Evolutionary conservation across 2,797 vertebrate genomes (phyloP).

Genomic region (Orientallactaga sibirica): DNA sequence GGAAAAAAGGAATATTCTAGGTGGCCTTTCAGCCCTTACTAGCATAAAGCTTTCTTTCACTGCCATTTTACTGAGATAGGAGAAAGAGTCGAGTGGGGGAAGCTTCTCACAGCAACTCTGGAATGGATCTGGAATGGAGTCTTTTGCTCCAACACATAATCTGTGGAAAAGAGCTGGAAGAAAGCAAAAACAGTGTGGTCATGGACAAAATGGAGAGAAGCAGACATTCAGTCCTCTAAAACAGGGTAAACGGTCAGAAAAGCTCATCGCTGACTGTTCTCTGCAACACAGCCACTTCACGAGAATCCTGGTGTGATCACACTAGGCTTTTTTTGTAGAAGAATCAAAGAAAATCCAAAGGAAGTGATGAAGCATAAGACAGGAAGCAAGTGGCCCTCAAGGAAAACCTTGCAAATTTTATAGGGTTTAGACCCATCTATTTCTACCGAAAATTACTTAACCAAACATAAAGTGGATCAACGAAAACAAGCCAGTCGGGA

Average conservation of each 20-base stretch:
- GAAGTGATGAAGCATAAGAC: constrained; percentile 70
- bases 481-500: background rate
- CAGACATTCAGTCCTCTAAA: constrained; percentile 68
- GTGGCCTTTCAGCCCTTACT: constrained; percentile 43
- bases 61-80: constrained; percentile 87
- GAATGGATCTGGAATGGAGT: constrained; percentile 88
- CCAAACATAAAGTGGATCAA: constrained; percentile 69
- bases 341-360: constrained; percentile 83
- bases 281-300: constrained; percentile 22
- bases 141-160: constrained; percentile 85
- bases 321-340: constrained; percentile 58
- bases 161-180: constrained; percentile 80
- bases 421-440: constrained; percentile 60
- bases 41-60: constrained; percentile 76
- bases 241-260: constrained; percentile 46
- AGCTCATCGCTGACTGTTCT: constrained; percentile 7
- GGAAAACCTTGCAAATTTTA: constrained; percentile 77
- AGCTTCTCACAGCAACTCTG: constrained; percentile 87
- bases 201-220: constrained; percentile 82
- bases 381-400: constrained; percentile 85
- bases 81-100: constrained; percentile 78
- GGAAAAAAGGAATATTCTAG: constrained; percentile 64
- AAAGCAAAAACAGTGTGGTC: constrained; percentile 59
- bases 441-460: constrained; percentile 72
- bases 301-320: constrained; percentile 50